Percentiles rank a stretch among this genome's conserved stretches.
Conservation (phyloP, 35 echinoderm and acorn worm genomes). For the Apostichopus japonicus region DNA sequence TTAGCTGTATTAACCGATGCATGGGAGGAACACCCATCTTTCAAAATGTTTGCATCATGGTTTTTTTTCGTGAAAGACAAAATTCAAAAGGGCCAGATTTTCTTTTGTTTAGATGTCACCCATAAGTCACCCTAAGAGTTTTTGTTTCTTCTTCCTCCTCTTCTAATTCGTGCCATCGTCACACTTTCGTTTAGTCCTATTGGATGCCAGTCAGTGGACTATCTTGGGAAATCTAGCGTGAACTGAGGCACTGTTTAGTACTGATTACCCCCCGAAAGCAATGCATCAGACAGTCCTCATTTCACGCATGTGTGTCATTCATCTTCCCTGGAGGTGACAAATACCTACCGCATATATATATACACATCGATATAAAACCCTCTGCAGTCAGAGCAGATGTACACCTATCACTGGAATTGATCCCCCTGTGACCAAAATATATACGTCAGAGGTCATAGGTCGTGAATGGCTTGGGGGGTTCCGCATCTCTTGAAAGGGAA, state of each 20-base stretch:
- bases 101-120: not conserved
- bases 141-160: too few species aligned
- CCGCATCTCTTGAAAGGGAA: not conserved
- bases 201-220: not conserved
- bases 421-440: not conserved
- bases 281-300: constrained; percentile 33
- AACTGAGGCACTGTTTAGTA: not conserved
- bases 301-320: constrained; percentile 29
- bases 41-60: too few species aligned
- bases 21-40: too few species aligned
- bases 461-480: not conserved
- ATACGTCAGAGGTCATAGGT: not conserved
- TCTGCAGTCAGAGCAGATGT: not conserved
- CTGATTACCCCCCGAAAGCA: constrained; percentile 7
- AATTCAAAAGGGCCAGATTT: too few species aligned
- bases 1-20: too few species aligned
- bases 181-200: not conserved
- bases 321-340: not conserved
- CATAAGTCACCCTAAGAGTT: not conserved
- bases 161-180: not conserved
- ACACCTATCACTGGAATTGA: not conserved
- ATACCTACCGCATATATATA: not conserved
- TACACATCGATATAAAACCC: not conserved
- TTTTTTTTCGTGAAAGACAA: too few species aligned
- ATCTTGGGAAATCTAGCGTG: constrained; percentile 3